Conservation (phyloP, 2,888 invertebrate species). For the Tigriopus californicus region DNA sequence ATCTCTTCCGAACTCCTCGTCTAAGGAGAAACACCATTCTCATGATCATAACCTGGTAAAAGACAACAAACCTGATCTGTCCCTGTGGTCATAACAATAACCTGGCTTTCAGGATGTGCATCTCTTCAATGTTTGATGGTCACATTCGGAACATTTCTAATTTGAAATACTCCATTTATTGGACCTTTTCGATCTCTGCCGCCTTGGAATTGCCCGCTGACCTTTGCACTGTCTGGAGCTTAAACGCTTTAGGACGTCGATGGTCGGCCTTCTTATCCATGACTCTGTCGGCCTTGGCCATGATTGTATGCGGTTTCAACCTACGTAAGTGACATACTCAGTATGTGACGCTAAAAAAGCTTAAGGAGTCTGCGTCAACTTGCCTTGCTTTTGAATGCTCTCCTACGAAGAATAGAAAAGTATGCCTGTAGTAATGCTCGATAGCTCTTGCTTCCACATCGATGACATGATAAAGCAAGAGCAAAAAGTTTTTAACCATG, state of each 20-base stretch:
- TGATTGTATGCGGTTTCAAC: neutral
- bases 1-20: conserved; percentile 57
- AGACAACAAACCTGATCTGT: conserved; percentile 18
- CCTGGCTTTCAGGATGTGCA: conserved; percentile 43
- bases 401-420: no score
- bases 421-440: no score
- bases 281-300: conserved; percentile 47
- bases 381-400: no score
- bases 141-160: conserved; percentile 73
- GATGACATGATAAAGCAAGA: no score
- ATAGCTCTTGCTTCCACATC: no score
- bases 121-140: conserved; percentile 67
- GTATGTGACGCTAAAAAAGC: no score
- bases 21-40: conserved; percentile 54
- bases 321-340: no score
- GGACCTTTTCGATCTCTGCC: conserved; percentile 50
- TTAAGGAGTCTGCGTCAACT: no score
- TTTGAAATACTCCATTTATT: conserved; percentile 57
- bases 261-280: conserved; percentile 68
- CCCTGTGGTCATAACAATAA: no score
- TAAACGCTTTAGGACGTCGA: conserved; percentile 62
- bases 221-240: conserved; percentile 50
- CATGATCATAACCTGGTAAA: conserved; percentile 59
- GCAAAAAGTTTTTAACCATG: no score
- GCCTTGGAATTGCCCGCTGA: conserved; percentile 70